These are phyloP conservation scores for Riptortus pedestris DNA, from an alignment of 1,140 invertebrate species.

Conservation along the genomic window DNA sequence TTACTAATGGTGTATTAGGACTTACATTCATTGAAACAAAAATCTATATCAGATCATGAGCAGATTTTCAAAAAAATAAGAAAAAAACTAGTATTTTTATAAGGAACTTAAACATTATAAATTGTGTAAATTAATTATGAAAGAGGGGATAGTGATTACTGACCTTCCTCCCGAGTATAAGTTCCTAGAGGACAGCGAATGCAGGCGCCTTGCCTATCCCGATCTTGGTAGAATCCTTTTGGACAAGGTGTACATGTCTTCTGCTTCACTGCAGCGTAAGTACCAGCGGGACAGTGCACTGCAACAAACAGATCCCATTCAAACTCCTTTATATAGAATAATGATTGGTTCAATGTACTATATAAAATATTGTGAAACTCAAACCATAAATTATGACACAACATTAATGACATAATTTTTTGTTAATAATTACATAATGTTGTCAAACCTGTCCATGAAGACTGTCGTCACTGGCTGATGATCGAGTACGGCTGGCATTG, in stretches of 20 bases:
- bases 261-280: constrained; percentile 77
- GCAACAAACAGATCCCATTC: too few species aligned
- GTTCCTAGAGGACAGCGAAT: constrained; percentile 80
- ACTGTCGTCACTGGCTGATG: too few species aligned
- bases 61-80: too few species aligned
- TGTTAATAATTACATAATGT: constrained; percentile 3
- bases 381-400: not conserved
- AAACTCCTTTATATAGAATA: constrained; percentile 14
- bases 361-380: not conserved
- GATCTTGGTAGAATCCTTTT: constrained; percentile 84
- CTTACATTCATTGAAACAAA: too few species aligned
- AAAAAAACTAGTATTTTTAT: too few species aligned
- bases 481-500: too few species aligned
- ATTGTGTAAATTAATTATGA: too few species aligned
- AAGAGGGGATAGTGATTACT: too few species aligned
- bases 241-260: constrained; percentile 80
- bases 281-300: constrained; percentile 92
- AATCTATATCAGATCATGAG: too few species aligned
- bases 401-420: not conserved
- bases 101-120: too few species aligned
- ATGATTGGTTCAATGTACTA: not conserved
- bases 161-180: constrained; percentile 82
- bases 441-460: too few species aligned
- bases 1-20: too few species aligned
- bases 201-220: constrained; percentile 75